Percentiles rank a stretch among this genome's conserved stretches.
Conservation (phyloP, 2,888 invertebrate species). For the Physocephala rufipes region DNA sequence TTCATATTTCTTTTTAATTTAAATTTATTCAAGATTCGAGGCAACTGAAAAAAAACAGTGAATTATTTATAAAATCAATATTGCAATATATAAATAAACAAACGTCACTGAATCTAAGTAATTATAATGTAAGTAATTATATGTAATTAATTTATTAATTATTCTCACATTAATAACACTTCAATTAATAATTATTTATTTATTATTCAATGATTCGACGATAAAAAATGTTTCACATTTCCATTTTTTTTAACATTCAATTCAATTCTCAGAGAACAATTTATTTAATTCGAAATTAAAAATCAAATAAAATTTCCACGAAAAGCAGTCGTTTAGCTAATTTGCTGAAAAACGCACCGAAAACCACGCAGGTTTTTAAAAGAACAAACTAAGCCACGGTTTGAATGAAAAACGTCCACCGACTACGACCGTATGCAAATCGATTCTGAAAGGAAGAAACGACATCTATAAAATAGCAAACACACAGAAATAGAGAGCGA, state of each 20-base stretch:
- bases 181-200: no score
- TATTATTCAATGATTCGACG: no score
- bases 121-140: no score
- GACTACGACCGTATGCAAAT: constrained; percentile 53
- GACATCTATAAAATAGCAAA: constrained; percentile 17
- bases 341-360: neutral
- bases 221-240: neutral
- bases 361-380: constrained; percentile 9
- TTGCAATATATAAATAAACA: no score
- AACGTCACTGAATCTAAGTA: no score
- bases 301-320: neutral
- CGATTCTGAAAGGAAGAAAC: constrained; percentile 48
- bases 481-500: neutral
- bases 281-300: neutral
- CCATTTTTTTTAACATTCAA: constrained; percentile 8
- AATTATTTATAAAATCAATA: no score
- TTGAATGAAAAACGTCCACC: constrained; percentile 45
- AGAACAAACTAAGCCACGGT: neutral
- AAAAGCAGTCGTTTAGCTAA: constrained; percentile 22
- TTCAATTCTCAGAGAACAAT: constrained; percentile 22
- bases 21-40: no score
- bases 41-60: no score
- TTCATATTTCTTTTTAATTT: no score
- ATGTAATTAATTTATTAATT: no score
- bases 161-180: no score